Evolutionary conservation across 2,888 invertebrate species (phyloP), one percentile per base, ranked within the genome.

Genomic region (Papilio gigon): DNA sequence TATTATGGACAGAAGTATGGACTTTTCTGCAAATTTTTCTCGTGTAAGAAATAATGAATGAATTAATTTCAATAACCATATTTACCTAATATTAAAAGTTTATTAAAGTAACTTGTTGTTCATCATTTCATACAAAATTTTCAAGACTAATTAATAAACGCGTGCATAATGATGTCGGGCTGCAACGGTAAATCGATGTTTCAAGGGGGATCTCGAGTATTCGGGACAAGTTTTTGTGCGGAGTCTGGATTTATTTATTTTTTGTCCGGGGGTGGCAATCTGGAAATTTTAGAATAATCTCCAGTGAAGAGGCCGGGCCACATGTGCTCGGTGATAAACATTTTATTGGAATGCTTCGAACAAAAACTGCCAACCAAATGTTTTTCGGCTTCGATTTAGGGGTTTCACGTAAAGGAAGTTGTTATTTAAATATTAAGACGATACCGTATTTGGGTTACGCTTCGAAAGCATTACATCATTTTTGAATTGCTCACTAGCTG

Each of bases 281-380:
- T 92, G 92, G 90, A 88, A 84, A 88, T 89, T 90, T 90, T 86
- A 84, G 88, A 88, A 89, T 89, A 88, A 91, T 90, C 90, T 88
- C 81, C 78, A 79, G 78, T 85, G 84, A 84, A 87, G 89, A 86
- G 88, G 86, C 77, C 65, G 64, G 37, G 77, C 81, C 90, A 91
- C 91, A 91, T 91, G 91, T 90, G 90, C 81, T 65, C 82, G 86
- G 87, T 81, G 91, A 92, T 92, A 91, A 92, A 92, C 90, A 92
- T 91, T 92, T 92, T 91, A 92, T 92, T 88, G 89, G 90, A 90
- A 91, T 90, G 87, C 88, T 84, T 79, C 80, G 81, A 82, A 87
- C 90, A 91, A 92, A 92, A 92, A 91, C 86, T 86, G 77, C 80
- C 74, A 84, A 83, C 90, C 90, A 89, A 90, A 90, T 90, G 90